Evolutionary conservation across 1,140 invertebrate genomes (phyloP).

Genomic region (Lordiphosa collinella): DNA sequence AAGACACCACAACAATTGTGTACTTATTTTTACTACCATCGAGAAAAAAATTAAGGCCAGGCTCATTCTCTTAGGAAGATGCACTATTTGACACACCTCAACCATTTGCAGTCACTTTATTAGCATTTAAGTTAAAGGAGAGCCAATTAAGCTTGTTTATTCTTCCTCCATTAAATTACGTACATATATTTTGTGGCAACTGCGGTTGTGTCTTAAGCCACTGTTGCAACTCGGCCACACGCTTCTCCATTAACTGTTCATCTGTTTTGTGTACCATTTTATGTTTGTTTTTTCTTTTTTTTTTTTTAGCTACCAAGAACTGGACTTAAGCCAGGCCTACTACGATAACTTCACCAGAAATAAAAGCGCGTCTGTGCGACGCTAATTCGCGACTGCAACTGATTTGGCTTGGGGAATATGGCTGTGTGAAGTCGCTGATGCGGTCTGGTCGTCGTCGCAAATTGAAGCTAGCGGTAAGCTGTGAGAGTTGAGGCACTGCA

Average conservation of each 20-base stretch:
- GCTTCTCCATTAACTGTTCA: slow-evolving; percentile 81
- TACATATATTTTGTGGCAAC: slow-evolving; percentile 87
- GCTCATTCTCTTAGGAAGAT: too few species aligned
- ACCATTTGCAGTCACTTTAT: too few species aligned
- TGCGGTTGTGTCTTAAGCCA: slow-evolving; percentile 89
- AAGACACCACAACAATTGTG: too few species aligned
- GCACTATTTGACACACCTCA: too few species aligned
- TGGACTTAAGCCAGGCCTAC: background rate
- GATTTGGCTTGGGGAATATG: slow-evolving; percentile 47
- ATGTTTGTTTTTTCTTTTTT: background rate
- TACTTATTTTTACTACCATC: too few species aligned
- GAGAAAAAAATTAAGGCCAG: too few species aligned
- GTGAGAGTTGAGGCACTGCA: background rate
- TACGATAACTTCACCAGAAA: slow-evolving; percentile 1
- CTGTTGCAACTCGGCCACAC: slow-evolving; percentile 82
- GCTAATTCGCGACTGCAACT: slow-evolving; percentile 76
- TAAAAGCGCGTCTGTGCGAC: slow-evolving; percentile 54
- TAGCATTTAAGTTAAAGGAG: too few species aligned
- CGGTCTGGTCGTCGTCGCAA: slow-evolving; percentile 13
- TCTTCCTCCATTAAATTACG: slow-evolving; percentile 39
- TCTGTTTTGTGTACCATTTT: slow-evolving; percentile 53
- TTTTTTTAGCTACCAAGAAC: slow-evolving; percentile 1
- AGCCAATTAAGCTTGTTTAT: too few species aligned
- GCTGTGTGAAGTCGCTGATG: slow-evolving; percentile 23
- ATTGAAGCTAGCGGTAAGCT: slow-evolving; percentile 19